Base-by-base conservation (phyloP, 53 echinoderm and acorn worm species). In the Astropecten irregularis region DNA sequence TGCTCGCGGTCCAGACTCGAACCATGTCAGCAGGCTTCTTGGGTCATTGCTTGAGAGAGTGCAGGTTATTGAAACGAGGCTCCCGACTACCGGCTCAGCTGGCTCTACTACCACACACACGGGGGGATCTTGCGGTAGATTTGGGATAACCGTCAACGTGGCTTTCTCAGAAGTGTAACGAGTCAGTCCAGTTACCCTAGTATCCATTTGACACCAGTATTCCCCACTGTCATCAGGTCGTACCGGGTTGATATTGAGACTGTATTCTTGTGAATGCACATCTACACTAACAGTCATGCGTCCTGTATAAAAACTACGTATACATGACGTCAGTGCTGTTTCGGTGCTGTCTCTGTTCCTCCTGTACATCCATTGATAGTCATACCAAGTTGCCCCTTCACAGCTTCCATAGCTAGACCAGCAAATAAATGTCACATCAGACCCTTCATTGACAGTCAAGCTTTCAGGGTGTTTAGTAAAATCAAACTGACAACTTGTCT, bases 211-310 rank as follows among this genome's bases (percentile, higher is more conserved):
- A 23, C 73, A 73, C 73, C 73, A 55, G 39, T 73, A 73, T 23
- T 73, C 20, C 34, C 73, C 73, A 54, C 53, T 55, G 36, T 73
- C 73, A 29, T 38, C 73, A 21, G 54, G 55, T 33, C 37, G 55
- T 11, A 13, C 38, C 53, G 35, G 21, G 9, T 23, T 37, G 11
- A 73, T 73, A 39, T 51, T 50, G 0, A 73, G 8, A 0, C 14
- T 33, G 32, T 73, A 55, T 4, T 29, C 4, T 21, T 54, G 5
- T 22, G 7, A 11, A 54, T 7, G 22, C 22, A 22, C 54, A 18
- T 6, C 54, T 54, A 6, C 9, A 22, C 22, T 3, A 54, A 25
- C 54, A 22, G 54, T 21, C 9, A 21, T 54, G n/a, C n/a, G n/a
- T n/a, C n/a, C n/a, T n/a, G n/a, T n/a, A n/a, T n/a, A n/a, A n/a